Evolutionary conservation across 1,140 invertebrate genomes (phyloP).

Genomic region (Varroa destructor): DNA sequence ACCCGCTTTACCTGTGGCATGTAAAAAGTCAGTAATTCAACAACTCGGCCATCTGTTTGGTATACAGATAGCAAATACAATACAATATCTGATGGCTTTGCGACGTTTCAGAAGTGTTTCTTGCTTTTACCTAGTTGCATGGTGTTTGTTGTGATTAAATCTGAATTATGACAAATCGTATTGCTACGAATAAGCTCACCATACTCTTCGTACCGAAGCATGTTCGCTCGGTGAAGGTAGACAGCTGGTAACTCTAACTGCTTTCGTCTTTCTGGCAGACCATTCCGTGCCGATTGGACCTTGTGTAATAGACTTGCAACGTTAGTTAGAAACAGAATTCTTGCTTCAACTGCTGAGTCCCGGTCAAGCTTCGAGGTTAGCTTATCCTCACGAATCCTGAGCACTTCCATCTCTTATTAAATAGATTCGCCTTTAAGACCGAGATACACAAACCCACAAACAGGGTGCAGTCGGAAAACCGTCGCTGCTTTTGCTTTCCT

Average conservation of each 20-base stretch:
- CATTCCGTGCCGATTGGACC: not conserved
- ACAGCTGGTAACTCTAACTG: not conserved
- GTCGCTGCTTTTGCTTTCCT: too few species aligned
- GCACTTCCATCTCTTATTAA: slow-evolving; percentile 3
- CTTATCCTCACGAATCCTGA: slow-evolving; percentile 11
- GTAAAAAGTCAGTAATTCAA: too few species aligned
- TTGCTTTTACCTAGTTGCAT: too few species aligned
- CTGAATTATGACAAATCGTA: not conserved
- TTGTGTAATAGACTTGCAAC: not conserved
- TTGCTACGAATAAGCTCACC: not conserved
- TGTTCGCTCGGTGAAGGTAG: not conserved
- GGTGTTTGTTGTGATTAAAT: not conserved
- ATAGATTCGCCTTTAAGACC: too few species aligned
- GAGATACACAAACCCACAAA: too few species aligned
- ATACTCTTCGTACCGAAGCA: slow-evolving; percentile 15
- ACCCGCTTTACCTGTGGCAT: not conserved
- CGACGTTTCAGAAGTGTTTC: too few species aligned
- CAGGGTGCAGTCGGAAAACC: too few species aligned
- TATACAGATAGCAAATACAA: too few species aligned
- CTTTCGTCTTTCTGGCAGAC: too few species aligned
- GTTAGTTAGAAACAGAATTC: not conserved
- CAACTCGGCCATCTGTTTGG: too few species aligned
- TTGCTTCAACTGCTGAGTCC: not conserved
- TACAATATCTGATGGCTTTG: too few species aligned
- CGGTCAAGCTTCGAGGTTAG: slow-evolving; percentile 1